phyloP scores from a whole-genome alignment of 2,113 vertebrate genomes.

The Lates calcarifer region DNA sequence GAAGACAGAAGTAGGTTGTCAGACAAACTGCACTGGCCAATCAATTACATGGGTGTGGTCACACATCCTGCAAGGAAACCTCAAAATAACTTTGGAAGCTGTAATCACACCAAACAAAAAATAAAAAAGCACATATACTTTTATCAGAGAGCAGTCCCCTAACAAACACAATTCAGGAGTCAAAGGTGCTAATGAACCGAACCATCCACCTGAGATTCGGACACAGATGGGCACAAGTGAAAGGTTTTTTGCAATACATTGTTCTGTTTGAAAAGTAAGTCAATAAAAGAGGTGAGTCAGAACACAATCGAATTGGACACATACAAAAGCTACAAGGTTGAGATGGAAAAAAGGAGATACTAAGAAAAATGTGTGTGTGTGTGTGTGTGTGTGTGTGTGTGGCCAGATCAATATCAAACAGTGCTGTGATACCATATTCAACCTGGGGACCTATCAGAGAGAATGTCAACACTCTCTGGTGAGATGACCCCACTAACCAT shows the following conservation, averaged over 20 bases:
- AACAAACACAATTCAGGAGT: neutral
- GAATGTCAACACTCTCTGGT: constrained; percentile 75
- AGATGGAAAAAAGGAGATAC: neutral
- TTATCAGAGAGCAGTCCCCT: neutral
- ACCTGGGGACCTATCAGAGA: constrained; percentile 70
- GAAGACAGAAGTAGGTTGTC: too few species aligned
- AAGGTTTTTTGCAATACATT: neutral
- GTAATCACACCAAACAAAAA: neutral
- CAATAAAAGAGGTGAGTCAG: constrained; percentile 11
- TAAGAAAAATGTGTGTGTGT: constrained; percentile 23
- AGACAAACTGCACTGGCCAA: too few species aligned
- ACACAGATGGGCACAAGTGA: neutral
- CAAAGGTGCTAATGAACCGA: too few species aligned
- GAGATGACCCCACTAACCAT: constrained; percentile 58
- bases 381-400: constrained; percentile 29
- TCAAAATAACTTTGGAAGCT: neutral
- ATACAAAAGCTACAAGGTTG: constrained; percentile 18
- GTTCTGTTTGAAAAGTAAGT: neutral
- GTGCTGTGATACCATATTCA: constrained; percentile 71
- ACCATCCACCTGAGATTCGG: too few species aligned
- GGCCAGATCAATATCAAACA: constrained; percentile 73
- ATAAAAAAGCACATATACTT: neutral
- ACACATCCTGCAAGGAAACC: neutral
- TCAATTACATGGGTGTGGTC: neutral
- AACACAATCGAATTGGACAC: constrained; percentile 2